Evolutionary conservation across 2,888 invertebrate species (phyloP), one percentile per base, ranked within the genome.

Genomic region (Melanophora roralis): DNA sequence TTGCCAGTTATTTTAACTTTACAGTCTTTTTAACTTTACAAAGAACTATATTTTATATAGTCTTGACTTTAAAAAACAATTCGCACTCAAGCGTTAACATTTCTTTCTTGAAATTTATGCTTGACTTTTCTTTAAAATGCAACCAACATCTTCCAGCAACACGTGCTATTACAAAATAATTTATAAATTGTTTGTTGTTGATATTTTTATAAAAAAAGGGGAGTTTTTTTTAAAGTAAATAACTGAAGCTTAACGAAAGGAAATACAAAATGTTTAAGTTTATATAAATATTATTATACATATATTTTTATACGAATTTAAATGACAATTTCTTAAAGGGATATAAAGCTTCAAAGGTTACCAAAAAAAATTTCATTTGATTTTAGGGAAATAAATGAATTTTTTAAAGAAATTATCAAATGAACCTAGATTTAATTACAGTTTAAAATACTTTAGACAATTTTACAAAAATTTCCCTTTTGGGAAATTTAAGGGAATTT

Each of bases 161-260:
- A 80, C 80, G 80, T 80, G 80, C 80, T 80, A 51, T 57, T 62
- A 64, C 47, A 69, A 76, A 69, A 69, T 49, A 77, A 71, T 77
- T 71, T 71, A 43, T 65, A 77, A 69, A 74, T 49, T 67, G 47
- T 74, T 57, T 47, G 38, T 43, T 40, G 19, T 47, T 27, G 27
- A 3, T 11, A 19, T 1, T 2, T 11, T 1, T 23, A 32, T 19
- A 57, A 64, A 57, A 69, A 69, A 67, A 64, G 68, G 73, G 73
- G 68, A 73, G 62, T 74, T 65, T 27, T 59, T 57, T 57, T 59
- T 65, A 40, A 64, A 64, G 34, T 62, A 62, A 72, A 64, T 68
- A 80, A 80, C 80, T 80, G 72, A 72, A 68, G 76, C 80, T 51
- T 51, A 80, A 80, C 80, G 72, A 76, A 76, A 80, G 80, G 80